Percentiles rank a stretch among this genome's conserved stretches.
Conservation (phyloP, 2,797 vertebrate genomes). For the Cryptoblepharus egeriae region DNA sequence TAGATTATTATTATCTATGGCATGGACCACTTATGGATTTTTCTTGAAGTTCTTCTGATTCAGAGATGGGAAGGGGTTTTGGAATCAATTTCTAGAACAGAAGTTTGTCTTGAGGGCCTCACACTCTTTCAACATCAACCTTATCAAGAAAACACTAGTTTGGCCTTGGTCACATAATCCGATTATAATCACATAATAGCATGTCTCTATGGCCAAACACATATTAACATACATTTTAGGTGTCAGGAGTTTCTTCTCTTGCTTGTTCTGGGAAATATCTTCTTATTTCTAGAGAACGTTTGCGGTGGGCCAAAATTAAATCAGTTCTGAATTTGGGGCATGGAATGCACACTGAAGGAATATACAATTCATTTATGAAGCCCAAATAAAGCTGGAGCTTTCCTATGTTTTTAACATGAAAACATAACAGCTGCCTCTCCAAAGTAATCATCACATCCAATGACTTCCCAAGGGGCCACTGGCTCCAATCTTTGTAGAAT, state of each 20-base stretch:
- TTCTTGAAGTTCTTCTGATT: no score
- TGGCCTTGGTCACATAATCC: no score
- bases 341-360: constrained; percentile 13
- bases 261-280: neutral
- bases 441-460: constrained; percentile 9
- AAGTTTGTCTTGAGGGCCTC: no score
- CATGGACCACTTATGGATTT: no score
- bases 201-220: no score
- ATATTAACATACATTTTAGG: no score
- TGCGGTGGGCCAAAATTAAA: neutral
- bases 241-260: neutral
- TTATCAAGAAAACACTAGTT: no score
- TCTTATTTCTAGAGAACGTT: neutral
- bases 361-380: constrained; percentile 38
- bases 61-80: no score
- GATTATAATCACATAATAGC: no score
- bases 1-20: no score
- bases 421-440: constrained; percentile 19
- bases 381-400: constrained; percentile 32
- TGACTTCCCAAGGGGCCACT: neutral
- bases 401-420: neutral
- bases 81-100: no score
- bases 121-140: no score
- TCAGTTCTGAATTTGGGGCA: constrained; percentile 26
- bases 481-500: neutral